Evolutionary conservation across 92 coral and sea anemone genomes (phyloP).

Genomic region (Epizoanthus scotinus): DNA sequence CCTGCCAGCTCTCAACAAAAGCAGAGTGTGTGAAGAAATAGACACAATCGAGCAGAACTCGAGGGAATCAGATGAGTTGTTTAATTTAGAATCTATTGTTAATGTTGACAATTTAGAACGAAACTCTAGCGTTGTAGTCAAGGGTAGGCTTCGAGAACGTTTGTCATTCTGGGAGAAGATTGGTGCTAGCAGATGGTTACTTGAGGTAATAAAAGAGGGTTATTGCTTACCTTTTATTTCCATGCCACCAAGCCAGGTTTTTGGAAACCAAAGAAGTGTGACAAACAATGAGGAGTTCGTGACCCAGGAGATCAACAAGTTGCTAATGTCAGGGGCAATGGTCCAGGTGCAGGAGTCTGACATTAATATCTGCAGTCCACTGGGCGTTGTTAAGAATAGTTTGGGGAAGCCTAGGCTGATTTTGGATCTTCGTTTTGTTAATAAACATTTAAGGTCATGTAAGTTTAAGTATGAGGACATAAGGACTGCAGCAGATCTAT

Average conservation of each 20-base stretch:
- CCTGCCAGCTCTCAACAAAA: neutral
- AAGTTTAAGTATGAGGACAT: constrained; percentile 55
- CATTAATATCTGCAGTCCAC: constrained; percentile 46
- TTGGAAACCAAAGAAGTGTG: constrained; percentile 47
- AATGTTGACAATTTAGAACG: constrained; percentile 7
- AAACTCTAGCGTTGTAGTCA: constrained; percentile 38
- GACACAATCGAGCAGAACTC: neutral
- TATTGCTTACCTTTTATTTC: constrained; percentile 56
- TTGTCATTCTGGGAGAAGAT: constrained; percentile 49
- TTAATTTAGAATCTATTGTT: constrained; percentile 10
- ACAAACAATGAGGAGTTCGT: constrained; percentile 40
- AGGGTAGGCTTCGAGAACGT: constrained; percentile 47
- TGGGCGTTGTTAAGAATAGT: constrained; percentile 45
- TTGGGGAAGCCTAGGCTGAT: constrained; percentile 46
- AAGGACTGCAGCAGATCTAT: constrained; percentile 39
- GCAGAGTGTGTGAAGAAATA: neutral
- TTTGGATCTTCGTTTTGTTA: constrained; percentile 47
- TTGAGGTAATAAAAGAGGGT: constrained; percentile 43
- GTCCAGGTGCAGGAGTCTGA: constrained; percentile 36
- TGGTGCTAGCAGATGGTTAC: constrained; percentile 58
- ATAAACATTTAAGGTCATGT: constrained; percentile 39
- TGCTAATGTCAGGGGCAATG: constrained; percentile 40
- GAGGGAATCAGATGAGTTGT: neutral
- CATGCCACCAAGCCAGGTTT: constrained; percentile 31
- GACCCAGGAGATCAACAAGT: constrained; percentile 40